These are phyloP conservation scores for Sander vitreus DNA, from an alignment of 2,113 vertebrate species.

Conservation along the genomic window DNA sequence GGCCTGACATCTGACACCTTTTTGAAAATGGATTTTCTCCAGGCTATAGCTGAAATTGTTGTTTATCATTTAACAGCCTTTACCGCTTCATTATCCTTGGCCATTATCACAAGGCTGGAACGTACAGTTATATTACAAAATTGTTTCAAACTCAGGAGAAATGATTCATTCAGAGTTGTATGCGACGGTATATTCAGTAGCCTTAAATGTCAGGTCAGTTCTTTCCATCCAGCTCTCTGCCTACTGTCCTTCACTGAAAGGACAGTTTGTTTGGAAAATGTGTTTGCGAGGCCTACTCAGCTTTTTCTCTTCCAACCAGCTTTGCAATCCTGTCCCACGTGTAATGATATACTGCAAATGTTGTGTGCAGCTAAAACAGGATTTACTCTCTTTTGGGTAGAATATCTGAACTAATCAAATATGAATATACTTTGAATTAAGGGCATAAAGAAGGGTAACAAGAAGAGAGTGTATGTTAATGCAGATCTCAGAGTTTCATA, in stretches of 20 bases:
- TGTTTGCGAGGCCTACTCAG: conserved; percentile 52
- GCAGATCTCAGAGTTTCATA: conserved; percentile 50
- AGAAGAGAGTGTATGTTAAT: conserved; percentile 62
- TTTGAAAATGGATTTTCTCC: conserved; percentile 35
- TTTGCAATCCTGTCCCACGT: conserved; percentile 48
- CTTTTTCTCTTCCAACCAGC: conserved; percentile 43
- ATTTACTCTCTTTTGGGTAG: conserved; percentile 31
- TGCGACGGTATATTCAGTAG: conserved; percentile 32
- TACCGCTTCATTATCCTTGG: conserved; percentile 28
- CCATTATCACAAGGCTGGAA: conserved; percentile 41
- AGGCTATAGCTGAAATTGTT: conserved; percentile 15
- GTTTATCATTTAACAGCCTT: conserved; percentile 43
- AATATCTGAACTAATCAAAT: conserved; percentile 51
- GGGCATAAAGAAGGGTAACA: conserved; percentile 40
- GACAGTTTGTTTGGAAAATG: conserved; percentile 63
- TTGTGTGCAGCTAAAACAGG: conserved; percentile 34
- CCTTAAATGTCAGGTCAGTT: conserved; percentile 71
- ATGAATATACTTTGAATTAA: conserved; percentile 61
- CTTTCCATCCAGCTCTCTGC: conserved; percentile 53
- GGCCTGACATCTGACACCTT: conserved; percentile 49
- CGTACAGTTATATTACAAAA: conserved; percentile 1
- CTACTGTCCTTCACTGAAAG: conserved; percentile 71
- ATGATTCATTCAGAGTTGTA: conserved; percentile 43
- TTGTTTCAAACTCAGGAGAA: conserved; percentile 37
- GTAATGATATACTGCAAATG: conserved; percentile 36